A percentile compares a stretch with the other conserved stretches of the same genome.
phyloP scores from a whole-genome alignment of 2,113 vertebrate genomes.

The Antechinus flavipes region DNA sequence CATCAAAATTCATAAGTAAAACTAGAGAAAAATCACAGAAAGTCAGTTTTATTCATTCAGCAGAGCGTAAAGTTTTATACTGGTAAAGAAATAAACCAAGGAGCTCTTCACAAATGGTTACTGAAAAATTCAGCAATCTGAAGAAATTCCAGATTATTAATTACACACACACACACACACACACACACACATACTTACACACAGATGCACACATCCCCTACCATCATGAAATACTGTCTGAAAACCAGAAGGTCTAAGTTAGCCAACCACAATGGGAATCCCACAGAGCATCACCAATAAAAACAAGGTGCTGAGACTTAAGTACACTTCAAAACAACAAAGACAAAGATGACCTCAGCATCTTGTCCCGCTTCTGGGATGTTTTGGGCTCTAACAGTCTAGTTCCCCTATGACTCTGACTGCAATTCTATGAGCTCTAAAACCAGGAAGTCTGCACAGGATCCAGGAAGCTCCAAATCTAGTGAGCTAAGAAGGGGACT shows the following conservation, averaged over 20 bases:
- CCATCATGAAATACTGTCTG: background rate
- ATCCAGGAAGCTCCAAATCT: background rate
- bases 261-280: background rate
- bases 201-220: background rate
- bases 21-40: background rate
- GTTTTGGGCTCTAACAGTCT: background rate
- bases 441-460: background rate
- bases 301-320: background rate
- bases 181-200: too few species aligned
- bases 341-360: background rate
- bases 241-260: background rate
- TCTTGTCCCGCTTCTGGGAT: background rate
- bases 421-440: background rate
- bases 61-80: background rate
- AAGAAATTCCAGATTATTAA: constrained; percentile 6
- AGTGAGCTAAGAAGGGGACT: background rate
- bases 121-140: background rate
- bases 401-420: background rate
- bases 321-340: background rate
- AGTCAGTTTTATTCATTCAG: background rate
- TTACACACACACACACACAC: background rate
- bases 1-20: constrained; percentile 6
- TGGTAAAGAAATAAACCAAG: constrained; percentile 40
- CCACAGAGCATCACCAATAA: background rate
- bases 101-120: background rate